These are phyloP conservation scores for Microvelia longipes DNA, from an alignment of 1,140 invertebrate genomes.

Conservation along the genomic window DNA sequence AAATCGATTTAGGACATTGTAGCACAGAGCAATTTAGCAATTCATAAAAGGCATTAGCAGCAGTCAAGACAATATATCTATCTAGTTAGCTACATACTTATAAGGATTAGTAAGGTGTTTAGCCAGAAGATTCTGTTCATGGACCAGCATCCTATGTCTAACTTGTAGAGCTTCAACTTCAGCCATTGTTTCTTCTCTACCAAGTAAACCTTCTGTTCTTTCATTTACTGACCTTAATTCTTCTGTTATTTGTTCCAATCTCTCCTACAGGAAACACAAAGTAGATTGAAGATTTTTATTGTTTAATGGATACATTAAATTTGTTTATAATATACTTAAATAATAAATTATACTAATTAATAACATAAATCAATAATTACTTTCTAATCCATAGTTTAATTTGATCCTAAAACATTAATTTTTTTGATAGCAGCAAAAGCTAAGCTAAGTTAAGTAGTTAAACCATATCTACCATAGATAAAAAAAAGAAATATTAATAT, in stretches of 20 bases:
- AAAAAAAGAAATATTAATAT: too few species aligned
- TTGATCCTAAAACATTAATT: neutral
- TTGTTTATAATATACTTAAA: slow-evolving; percentile 5
- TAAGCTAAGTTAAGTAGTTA: neutral
- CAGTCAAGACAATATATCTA: too few species aligned
- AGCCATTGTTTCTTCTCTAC: slow-evolving; percentile 24
- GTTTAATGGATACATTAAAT: slow-evolving; percentile 17
- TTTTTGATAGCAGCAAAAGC: neutral
- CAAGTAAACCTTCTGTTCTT: slow-evolving; percentile 34
- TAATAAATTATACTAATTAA: too few species aligned
- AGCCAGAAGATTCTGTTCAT: slow-evolving; percentile 37
- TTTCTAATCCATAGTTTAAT: neutral
- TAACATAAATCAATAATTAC: neutral
- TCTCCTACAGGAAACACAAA: slow-evolving; percentile 29
- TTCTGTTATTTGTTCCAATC: slow-evolving; percentile 34
- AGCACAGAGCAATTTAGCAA: too few species aligned
- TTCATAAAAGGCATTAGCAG: too few species aligned
- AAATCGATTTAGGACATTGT: too few species aligned
- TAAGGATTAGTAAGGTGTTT: slow-evolving; percentile 25
- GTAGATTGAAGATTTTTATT: neutral
- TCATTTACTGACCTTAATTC: slow-evolving; percentile 33
- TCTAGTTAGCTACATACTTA: slow-evolving; percentile 11
- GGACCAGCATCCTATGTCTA: slow-evolving; percentile 34
- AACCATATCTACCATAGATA: neutral
- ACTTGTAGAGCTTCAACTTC: slow-evolving; percentile 34